Evolutionary conservation across 2,113 vertebrate genomes (phyloP), one percentile per base, ranked within the genome.

Genomic region (Columba livia): DNA sequence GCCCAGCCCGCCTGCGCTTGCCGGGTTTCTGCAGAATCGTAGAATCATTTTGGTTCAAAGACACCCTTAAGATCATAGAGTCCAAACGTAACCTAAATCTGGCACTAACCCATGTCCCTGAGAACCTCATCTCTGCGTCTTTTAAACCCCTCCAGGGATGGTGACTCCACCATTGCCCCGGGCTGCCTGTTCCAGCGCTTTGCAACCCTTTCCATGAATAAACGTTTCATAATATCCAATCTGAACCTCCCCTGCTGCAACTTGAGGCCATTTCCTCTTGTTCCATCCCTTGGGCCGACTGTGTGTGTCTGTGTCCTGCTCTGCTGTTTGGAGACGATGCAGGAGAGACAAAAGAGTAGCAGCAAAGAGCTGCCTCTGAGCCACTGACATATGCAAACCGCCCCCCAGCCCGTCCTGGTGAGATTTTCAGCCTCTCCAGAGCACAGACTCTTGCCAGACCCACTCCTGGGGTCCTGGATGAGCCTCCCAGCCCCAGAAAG

Each of bases 361-460:
- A 34, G 40, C 28, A 57, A 90, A 73, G 73, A 40, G 21, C 80
- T 89, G 67, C 56, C 15, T 79, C 48, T 34, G 48, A 69, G 44
- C 48, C 66, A 79, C 53, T 0, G 0, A 24, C 2, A 6, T 24
- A 2, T 11, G 12, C 61, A 82, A 28, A 61, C 24, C 3, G 13
- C 42, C 23, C 25, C 17, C 34, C 77, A 18, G 24, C 48, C n/a
- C 0, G 0, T 23, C 26, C 29, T 4, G 0, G 23, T 4, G 53
- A 42, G 50, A 70, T 4, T n/a, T 70, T 65, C n/a, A 50, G 12
- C n/a, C 78, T 51, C 38, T 60, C 75, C 34, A 29, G 53, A 57
- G 12, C 17, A 60, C 81, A 10, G 29, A 32, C 54, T 50, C 42
- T 54, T 48, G 21, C 29, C 36, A 70, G 65, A 61, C 23, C 48